Conservation (phyloP, 2,888 invertebrate genomes). For the Matsumyia berberina region DNA sequence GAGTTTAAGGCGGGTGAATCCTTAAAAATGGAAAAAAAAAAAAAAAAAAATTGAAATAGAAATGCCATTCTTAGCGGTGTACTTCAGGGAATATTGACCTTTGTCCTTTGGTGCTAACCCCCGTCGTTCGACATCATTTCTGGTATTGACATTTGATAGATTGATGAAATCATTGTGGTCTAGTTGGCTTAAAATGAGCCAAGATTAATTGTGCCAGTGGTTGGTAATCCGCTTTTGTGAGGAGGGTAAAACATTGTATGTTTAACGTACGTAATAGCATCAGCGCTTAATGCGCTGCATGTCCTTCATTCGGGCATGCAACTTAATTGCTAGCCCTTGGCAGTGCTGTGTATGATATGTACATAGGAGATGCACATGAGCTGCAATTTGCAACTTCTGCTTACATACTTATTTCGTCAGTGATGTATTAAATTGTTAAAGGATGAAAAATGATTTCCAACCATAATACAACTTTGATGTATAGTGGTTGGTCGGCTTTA, state of each 20-base stretch:
- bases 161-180: conserved; percentile 57
- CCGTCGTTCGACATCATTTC: conserved; percentile 6
- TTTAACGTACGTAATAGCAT: neutral
- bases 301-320: neutral
- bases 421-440: neutral
- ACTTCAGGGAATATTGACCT: conserved; percentile 24
- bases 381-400: neutral
- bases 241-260: neutral
- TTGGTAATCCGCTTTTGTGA: conserved; percentile 16
- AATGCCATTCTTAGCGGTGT: conserved; percentile 20
- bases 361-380: neutral
- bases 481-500: no score
- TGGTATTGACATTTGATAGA: conserved; percentile 58
- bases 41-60: no score
- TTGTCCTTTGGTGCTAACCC: conserved; percentile 1
- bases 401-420: neutral
- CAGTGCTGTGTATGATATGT: neutral
- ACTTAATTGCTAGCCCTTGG: neutral
- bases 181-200: conserved; percentile 46
- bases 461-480: no score
- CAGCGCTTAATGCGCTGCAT: neutral
- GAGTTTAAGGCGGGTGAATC: conserved; percentile 29
- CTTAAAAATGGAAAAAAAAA: conserved; percentile 35
- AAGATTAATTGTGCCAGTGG: conserved; percentile 43
- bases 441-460: no score